These are phyloP conservation scores for Drosophila pseudotakahashii DNA, from an alignment of 2,888 invertebrate genomes.

Conservation along the genomic window DNA sequence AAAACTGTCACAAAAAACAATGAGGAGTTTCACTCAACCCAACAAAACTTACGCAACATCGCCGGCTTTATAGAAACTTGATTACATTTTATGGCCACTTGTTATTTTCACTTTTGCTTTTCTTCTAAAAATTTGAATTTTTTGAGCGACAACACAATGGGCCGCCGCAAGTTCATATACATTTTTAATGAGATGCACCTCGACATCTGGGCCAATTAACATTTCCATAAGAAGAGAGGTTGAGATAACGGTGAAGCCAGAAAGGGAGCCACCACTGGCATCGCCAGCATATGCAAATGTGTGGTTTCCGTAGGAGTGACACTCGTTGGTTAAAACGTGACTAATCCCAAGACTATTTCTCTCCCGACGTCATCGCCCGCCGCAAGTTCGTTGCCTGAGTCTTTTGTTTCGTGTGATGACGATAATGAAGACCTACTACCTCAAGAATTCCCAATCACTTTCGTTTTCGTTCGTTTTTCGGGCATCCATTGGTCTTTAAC, in stretches of 20 bases:
- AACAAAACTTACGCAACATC: constrained; percentile 33
- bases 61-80: constrained; percentile 30
- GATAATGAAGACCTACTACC: constrained; percentile 15
- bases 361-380: constrained; percentile 49
- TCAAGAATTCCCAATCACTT: constrained; percentile 25
- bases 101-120: constrained; percentile 52
- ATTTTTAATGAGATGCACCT: constrained; percentile 47
- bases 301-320: constrained; percentile 50
- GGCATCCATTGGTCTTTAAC: constrained; percentile 11
- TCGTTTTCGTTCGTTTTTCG: constrained; percentile 33
- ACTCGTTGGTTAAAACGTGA: constrained; percentile 61
- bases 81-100: constrained; percentile 41
- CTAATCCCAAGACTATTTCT: constrained; percentile 67
- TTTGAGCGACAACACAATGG: constrained; percentile 39
- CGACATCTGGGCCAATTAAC: constrained; percentile 57
- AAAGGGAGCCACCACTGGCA: constrained; percentile 9
- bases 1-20: constrained; percentile 37
- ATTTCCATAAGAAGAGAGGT: constrained; percentile 59
- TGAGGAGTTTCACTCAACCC: constrained; percentile 32
- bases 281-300: constrained; percentile 51
- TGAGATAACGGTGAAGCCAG: constrained; percentile 43
- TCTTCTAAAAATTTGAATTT: constrained; percentile 30
- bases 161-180: constrained; percentile 25
- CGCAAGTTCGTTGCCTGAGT: constrained; percentile 50
- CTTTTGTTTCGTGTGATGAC: constrained; percentile 47